Evolutionary conservation across 2,888 invertebrate genomes (phyloP), one percentile per base, ranked within the genome.

Genomic region (Abrostola tripartita): DNA sequence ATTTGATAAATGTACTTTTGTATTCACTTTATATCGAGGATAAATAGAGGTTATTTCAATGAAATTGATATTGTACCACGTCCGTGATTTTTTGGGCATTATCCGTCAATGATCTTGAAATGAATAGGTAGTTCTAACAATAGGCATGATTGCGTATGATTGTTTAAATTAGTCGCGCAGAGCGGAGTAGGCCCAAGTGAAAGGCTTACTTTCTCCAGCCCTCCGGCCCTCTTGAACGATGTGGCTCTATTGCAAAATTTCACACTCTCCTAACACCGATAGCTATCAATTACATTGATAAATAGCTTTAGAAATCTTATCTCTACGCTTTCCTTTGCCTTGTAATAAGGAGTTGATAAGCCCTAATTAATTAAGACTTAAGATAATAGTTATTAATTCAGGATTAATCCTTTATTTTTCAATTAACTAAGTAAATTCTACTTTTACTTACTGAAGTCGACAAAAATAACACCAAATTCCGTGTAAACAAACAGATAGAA

Each of bases 131-230:
- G 74, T 51, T 66, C 65, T 70, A 82, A 87, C 85, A 87, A 88
- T 85, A 83, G 83, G 68, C 77, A 81, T 85, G 82, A 86, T 88
- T 86, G 85, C 85, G 81, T 88, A 86, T 87, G 84, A 90, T 90
- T 90, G 91, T 92, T 91, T 87, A 86, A 90, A 89, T 90, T 85
- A 88, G 87, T 85, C 78, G 81, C 82, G 81, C 84, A 76, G 75
- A 82, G 85, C 83, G 83, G 82, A 81, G 87, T 84, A 88, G 81
- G 83, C 76, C 79, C 81, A 84, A 92, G 94, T 92, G 94, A 94
- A 93, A 94, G 94, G 92, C 90, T 77, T 80, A 89, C 94, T 94
- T 94, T 94, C 94, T 90, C 93, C 85, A 86, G 91, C 94, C 93
- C 94, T 93, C 81, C 85, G 90, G 91, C 91, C 92, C 91, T 92